Evolutionary conservation across 1,140 invertebrate genomes (phyloP), one percentile per base, ranked within the genome.

Genomic region (Mamestra configurata): DNA sequence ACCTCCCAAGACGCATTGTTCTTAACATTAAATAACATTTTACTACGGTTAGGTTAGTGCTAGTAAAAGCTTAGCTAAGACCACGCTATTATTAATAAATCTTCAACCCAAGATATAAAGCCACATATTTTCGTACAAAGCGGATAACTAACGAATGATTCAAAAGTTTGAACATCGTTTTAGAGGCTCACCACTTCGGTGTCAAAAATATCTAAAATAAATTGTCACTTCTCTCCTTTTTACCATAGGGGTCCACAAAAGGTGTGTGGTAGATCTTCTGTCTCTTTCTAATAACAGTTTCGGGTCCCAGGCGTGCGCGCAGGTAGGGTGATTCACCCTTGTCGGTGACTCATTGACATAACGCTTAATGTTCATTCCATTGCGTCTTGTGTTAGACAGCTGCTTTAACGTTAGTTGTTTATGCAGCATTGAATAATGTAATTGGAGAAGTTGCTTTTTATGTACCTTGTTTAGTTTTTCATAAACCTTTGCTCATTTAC

Each of bases 281-380:
- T 76, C 73, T 20, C 43, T 76, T 76, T 76, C 73, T 64, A 35
- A 40, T 61, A 46, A 76, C 73, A 64, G 73, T 76, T 76, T 76
- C 27, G 40, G 57, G 73, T 76, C 7, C 35, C 55, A n/a, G 57
- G 40, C 40, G 73, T n/a, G 35, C 37, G 71, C 71, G 55, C 73
- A 76, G 73, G 73, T 76, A 76, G 57, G 73, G 73, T 76, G 73
- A 73, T 55, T 73, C 73, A 76, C 73, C 73, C 73, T 64, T 49
- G 43, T 73, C 27, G 40, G 40, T 76, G 73, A 76, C 73, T 76
- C 73, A 76, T 49, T 61, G 71, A 27, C 53, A 43, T 57, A 40
- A 24, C 31, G 37, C 35, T 35, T 20, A 1, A 73, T 57, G 31
- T 40, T 40, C 35, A 31, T 57, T 73, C 35, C 71, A 73, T 57